Evolutionary conservation across 2,888 invertebrate species (phyloP).

Genomic region (Diadegma fenestrale): DNA sequence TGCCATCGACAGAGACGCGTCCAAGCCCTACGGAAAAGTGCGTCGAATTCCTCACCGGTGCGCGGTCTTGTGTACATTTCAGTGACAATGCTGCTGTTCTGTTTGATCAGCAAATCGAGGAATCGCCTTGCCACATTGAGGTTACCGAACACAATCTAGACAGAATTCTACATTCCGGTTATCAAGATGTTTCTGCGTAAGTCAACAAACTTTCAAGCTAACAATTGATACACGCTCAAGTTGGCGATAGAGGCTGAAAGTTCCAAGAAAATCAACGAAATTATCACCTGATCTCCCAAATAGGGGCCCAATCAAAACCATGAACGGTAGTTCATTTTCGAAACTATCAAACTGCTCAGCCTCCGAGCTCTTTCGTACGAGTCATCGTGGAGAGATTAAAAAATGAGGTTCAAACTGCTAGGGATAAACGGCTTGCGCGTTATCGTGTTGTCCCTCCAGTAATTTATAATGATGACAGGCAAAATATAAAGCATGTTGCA

Average conservation of each 20-base stretch:
- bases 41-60: conserved; percentile 80
- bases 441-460: conserved; percentile 1
- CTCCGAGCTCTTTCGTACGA: neutral
- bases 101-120: conserved; percentile 33
- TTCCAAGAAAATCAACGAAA: neutral
- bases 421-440: neutral
- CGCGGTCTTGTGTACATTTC: conserved; percentile 68
- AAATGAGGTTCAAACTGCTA: neutral
- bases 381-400: neutral
- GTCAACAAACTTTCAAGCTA: conserved; percentile 52
- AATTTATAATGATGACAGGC: conserved; percentile 17
- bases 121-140: conserved; percentile 62
- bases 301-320: neutral
- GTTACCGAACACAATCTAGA: conserved; percentile 78
- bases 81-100: conserved; percentile 51
- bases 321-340: neutral
- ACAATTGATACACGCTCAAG: neutral
- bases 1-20: conserved; percentile 75
- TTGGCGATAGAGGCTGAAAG: neutral
- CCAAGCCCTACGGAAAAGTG: conserved; percentile 83
- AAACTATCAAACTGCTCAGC: neutral
- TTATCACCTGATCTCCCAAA: neutral
- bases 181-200: conserved; percentile 75
- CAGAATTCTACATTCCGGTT: conserved; percentile 74
- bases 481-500: neutral